These are phyloP conservation scores for Acrossocheilus fasciatus DNA, from an alignment of 2,797 vertebrate species.

Conservation along the genomic window DNA sequence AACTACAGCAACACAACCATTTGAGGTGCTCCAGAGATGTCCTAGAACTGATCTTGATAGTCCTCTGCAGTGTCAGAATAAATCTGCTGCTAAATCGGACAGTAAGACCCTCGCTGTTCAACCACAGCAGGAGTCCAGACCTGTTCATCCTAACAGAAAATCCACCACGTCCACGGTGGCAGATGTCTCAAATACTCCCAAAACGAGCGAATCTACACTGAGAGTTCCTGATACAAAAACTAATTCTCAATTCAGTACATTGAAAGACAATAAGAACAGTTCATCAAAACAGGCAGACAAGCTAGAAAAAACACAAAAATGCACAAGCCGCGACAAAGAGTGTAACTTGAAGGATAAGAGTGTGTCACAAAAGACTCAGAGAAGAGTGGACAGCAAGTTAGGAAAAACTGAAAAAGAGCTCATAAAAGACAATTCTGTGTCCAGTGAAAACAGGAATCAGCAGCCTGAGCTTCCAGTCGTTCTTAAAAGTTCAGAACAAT, in stretches of 20 bases:
- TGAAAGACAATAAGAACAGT: constrained; percentile 49
- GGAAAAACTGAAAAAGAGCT: constrained; percentile 72
- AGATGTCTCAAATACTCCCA: background rate
- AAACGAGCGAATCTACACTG: background rate
- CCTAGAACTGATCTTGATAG: constrained; percentile 52
- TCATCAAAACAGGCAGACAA: constrained; percentile 59
- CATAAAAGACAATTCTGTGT: constrained; percentile 72
- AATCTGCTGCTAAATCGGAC: constrained; percentile 24
- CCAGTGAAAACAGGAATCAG: constrained; percentile 59
- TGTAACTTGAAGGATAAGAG: constrained; percentile 59
- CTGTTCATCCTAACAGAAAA: constrained; percentile 54
- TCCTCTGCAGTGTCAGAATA: constrained; percentile 34
- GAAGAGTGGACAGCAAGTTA: constrained; percentile 56
- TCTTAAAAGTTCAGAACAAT: constrained; percentile 71
- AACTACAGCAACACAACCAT: constrained; percentile 9
- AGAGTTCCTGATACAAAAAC: constrained; percentile 18
- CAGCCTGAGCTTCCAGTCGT: constrained; percentile 67
- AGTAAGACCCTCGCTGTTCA: constrained; percentile 44
- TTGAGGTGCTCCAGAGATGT: constrained; percentile 48
- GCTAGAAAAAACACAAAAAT: constrained; percentile 40
- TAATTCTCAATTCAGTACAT: background rate
- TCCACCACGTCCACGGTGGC: background rate
- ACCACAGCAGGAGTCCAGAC: constrained; percentile 26
- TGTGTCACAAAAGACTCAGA: background rate
- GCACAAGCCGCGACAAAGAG: constrained; percentile 65